Percentiles rank a stretch among this genome's conserved stretches.
Evolutionary conservation across 2,888 invertebrate genomes (phyloP).

Genomic region (Isotomurus palustris): DNA sequence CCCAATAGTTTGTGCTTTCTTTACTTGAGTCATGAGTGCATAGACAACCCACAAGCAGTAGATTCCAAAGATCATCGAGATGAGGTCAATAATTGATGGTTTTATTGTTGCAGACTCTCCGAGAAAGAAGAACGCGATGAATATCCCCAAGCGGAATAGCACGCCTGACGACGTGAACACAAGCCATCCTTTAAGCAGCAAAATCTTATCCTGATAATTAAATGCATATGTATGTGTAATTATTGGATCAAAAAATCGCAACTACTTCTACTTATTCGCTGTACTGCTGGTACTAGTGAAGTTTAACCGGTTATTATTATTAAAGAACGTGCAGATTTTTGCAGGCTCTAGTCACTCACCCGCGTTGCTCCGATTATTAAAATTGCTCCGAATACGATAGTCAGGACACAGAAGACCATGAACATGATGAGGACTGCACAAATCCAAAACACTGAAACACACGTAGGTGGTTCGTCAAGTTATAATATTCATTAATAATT

Average conservation of each 20-base stretch:
- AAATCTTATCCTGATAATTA: background rate
- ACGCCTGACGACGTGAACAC: background rate
- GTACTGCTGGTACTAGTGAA: too few species aligned
- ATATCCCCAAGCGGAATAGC: background rate
- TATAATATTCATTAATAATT: background rate
- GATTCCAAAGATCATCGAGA: background rate
- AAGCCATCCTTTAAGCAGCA: background rate
- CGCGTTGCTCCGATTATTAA: background rate
- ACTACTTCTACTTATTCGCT: too few species aligned
- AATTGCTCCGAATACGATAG: background rate
- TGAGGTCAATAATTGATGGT: background rate
- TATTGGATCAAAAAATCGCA: too few species aligned
- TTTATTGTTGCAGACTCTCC: background rate
- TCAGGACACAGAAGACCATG: background rate
- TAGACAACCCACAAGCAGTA: constrained; percentile 4
- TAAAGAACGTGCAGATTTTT: background rate
- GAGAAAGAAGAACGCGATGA: background rate
- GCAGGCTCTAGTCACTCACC: too few species aligned
- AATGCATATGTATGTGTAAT: too few species aligned
- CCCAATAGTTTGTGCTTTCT: background rate
- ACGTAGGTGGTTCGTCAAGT: background rate
- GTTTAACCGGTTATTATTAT: background rate
- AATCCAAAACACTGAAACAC: background rate
- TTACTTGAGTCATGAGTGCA: background rate
- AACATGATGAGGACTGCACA: background rate